phyloP scores from a whole-genome alignment of 2,113 vertebrate species.

The Hylia prasina region DNA sequence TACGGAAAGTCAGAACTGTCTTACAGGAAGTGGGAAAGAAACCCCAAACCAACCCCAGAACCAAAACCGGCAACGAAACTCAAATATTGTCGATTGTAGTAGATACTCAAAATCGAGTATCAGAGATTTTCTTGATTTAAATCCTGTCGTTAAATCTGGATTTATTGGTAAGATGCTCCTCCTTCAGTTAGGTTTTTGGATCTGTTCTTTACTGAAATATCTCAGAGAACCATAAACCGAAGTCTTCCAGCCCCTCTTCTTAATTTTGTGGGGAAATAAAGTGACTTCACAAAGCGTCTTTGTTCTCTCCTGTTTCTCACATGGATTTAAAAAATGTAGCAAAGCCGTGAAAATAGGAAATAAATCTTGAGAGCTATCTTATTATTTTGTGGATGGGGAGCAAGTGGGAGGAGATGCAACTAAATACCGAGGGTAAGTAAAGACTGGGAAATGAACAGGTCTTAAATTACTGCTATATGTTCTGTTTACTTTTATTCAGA shows the following conservation, averaged over 20 bases:
- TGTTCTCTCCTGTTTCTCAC: not conserved
- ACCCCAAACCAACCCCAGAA: not conserved
- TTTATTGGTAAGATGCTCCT: not conserved
- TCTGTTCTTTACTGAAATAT: not conserved
- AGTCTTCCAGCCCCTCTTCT: not conserved
- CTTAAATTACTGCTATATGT: not conserved
- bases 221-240: not conserved
- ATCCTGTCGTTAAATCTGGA: not conserved
- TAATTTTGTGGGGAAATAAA: not conserved
- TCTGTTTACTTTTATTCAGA: not conserved
- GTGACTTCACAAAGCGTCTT: not conserved
- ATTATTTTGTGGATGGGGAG: not conserved
- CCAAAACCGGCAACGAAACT: not conserved
- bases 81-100: fast-evolving
- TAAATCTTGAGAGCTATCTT: not conserved
- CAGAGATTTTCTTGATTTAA: not conserved
- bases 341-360: not conserved
- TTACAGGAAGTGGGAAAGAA: not conserved
- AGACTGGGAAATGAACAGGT: not conserved
- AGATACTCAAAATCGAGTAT: not conserved
- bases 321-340: fast-evolving
- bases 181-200: not conserved
- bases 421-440: not conserved
- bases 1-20: not conserved
- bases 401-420: not conserved